Conservation (phyloP, 2,797 vertebrate genomes). For the Numenius phaeopus region DNA sequence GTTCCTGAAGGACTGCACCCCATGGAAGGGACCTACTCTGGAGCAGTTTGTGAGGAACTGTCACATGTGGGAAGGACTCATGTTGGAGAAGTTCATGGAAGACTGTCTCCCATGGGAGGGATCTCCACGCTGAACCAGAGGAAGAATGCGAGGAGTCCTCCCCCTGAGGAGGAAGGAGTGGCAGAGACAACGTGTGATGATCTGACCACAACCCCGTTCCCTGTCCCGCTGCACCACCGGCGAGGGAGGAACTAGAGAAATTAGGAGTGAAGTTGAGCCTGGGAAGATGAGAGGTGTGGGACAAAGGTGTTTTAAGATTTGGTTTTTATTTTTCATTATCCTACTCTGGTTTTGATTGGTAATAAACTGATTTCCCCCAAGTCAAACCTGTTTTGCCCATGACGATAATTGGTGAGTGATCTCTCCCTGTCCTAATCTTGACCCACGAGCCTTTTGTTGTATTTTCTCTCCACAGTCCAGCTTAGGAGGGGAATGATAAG, state of each 20-base stretch:
- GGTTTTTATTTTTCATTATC: background rate
- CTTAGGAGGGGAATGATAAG: background rate
- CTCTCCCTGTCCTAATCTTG: background rate
- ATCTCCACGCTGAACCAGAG: background rate
- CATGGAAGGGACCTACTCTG: rapidly evolving
- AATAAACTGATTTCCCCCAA: background rate
- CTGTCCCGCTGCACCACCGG: rapidly evolving
- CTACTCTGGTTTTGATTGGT: background rate
- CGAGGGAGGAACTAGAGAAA: background rate
- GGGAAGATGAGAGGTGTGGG: background rate
- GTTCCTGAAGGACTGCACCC: background rate
- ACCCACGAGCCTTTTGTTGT: background rate
- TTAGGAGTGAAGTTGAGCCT: background rate
- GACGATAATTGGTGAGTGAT: background rate
- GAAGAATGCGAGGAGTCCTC: background rate
- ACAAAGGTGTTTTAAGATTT: background rate
- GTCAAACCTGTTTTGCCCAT: background rate
- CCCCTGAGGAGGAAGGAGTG: background rate
- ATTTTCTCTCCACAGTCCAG: background rate
- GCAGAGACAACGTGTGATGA: background rate
- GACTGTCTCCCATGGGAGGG: no score
- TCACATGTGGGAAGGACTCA: background rate
- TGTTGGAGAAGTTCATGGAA: background rate
- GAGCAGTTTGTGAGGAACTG: background rate
- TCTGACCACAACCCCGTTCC: background rate